Conservation (phyloP, 2,113 vertebrate species). For the Pollachius pollachius region DNA sequence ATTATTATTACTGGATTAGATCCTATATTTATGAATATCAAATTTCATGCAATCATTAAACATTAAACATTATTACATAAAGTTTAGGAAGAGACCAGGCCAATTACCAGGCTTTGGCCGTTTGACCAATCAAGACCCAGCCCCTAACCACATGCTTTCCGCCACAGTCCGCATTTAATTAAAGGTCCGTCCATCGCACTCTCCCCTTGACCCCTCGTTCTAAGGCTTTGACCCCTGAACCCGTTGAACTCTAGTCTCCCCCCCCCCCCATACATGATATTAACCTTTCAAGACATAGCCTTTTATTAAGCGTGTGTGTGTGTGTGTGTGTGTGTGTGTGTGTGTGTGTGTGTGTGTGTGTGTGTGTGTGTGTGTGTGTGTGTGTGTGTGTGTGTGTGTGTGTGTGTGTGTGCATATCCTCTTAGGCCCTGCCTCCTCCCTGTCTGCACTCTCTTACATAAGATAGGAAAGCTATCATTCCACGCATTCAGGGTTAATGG, state of each 20-base stretch:
- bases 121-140: conserved; percentile 10
- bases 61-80: neutral
- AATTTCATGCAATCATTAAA: neutral
- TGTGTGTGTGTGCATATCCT: neutral
- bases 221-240: neutral
- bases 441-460: conserved; percentile 27
- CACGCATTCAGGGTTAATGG: conserved; percentile 33
- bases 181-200: neutral
- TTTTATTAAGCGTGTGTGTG: no score
- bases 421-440: neutral
- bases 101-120: conserved; percentile 6
- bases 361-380: neutral
- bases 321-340: no score
- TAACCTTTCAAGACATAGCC: no score
- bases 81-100: neutral
- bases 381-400: no score
- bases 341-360: neutral
- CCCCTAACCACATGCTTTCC: neutral
- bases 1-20: no score
- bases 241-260: neutral
- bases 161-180: conserved; percentile 1
- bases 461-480: conserved; percentile 41
- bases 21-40: neutral
- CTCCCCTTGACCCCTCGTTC: neutral
- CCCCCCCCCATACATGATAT: no score